Conservation (phyloP, 2,888 invertebrate genomes). For the Oxyteleia sp. region DNA sequence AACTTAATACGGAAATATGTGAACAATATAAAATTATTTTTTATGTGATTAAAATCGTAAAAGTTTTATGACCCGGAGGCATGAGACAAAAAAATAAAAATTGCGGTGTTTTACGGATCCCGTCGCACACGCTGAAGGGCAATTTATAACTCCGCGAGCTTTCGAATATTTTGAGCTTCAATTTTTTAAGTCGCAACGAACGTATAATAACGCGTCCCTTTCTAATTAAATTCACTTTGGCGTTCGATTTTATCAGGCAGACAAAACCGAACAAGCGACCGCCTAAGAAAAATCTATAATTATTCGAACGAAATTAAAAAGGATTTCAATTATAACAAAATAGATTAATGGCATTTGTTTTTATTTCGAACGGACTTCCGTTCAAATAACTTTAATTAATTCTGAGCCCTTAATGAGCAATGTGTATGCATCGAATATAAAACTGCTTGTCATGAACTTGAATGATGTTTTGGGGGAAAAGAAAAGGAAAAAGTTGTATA, state of each 20-base stretch:
- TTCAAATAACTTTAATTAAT: constrained; percentile 8
- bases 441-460: constrained; percentile 6
- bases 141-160: too few species aligned
- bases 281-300: background rate
- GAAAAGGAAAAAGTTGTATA: constrained; percentile 25
- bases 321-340: background rate
- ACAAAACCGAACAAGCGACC: background rate
- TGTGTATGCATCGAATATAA: background rate
- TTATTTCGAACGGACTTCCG: background rate
- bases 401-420: background rate
- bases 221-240: constrained; percentile 28
- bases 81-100: constrained; percentile 26
- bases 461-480: constrained; percentile 11
- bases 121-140: too few species aligned
- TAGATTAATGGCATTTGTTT: constrained; percentile 11
- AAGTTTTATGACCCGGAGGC: constrained; percentile 51
- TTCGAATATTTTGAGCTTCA: too few species aligned
- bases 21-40: constrained; percentile 55
- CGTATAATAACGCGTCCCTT: constrained; percentile 11
- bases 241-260: constrained; percentile 28
- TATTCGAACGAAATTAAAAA: constrained; percentile 16
- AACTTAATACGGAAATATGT: constrained; percentile 43
- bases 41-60: constrained; percentile 65
- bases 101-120: too few species aligned
- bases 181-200: constrained; percentile 27